Percentiles rank a stretch among this genome's conserved stretches.
phyloP scores from a whole-genome alignment of 2,113 vertebrate genomes.

The Neolamprologus toae region DNA sequence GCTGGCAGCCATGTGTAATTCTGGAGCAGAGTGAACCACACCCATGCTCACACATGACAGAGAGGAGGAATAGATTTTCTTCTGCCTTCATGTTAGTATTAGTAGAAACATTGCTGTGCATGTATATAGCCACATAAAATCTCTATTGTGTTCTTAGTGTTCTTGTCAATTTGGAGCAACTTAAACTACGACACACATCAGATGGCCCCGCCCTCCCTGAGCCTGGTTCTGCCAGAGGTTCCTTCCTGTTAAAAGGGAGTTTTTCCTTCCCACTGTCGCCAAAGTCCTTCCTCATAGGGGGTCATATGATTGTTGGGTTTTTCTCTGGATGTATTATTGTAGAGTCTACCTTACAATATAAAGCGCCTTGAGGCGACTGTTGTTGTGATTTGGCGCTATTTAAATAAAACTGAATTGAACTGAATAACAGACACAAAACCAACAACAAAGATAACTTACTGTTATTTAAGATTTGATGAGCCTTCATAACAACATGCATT shows the following conservation, averaged over 20 bases:
- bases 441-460: background rate
- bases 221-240: rapidly evolving
- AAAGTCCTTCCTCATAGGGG: background rate
- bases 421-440: background rate
- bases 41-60: background rate
- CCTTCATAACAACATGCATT: background rate
- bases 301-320: background rate
- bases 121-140: background rate
- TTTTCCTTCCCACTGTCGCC: background rate
- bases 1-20: background rate
- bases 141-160: background rate
- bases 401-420: background rate
- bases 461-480: background rate
- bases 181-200: background rate
- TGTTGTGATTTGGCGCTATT: background rate
- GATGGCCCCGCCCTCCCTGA: background rate
- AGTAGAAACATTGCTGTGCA: background rate
- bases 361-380: background rate
- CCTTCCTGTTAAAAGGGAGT: background rate
- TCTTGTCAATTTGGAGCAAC: background rate
- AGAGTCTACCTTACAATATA: background rate
- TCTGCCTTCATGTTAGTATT: background rate
- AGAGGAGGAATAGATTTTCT: background rate
- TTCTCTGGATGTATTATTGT: background rate
- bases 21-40: background rate